A percentile compares a stretch with the other conserved stretches of the same genome.
phyloP scores from a whole-genome alignment of 2,888 invertebrate genomes.

The Scotopteryx bipunctaria region DNA sequence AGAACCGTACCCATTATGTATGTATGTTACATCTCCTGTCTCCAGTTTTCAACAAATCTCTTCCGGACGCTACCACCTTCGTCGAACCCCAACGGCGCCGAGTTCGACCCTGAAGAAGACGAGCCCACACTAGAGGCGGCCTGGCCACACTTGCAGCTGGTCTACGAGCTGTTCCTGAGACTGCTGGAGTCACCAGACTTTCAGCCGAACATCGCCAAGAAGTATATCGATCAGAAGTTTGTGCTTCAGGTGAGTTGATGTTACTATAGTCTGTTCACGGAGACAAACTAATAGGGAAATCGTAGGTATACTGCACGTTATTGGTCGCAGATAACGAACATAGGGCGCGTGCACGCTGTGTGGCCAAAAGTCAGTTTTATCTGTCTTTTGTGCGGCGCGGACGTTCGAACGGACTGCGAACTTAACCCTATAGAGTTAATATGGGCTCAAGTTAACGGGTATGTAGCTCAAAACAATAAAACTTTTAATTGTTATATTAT shows the following conservation, averaged over 20 bases:
- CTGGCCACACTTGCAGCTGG: slow-evolving; percentile 96
- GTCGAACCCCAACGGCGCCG: slow-evolving; percentile 92
- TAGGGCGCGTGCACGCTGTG: too few species aligned
- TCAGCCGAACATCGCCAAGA: slow-evolving; percentile 95
- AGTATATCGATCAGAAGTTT: slow-evolving; percentile 97
- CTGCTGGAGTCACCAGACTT: slow-evolving; percentile 97
- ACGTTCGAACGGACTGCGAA: too few species aligned
- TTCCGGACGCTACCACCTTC: slow-evolving; percentile 95
- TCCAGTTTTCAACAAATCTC: slow-evolving; percentile 92
- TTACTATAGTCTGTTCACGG: too few species aligned
- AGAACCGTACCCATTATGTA: too few species aligned
- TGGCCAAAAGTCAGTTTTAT: too few species aligned
- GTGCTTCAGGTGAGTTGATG: slow-evolving; percentile 92
- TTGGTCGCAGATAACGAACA: too few species aligned
- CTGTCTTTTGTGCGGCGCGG: too few species aligned
- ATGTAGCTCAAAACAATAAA: background rate
- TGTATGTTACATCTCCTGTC: slow-evolving; percentile 19
- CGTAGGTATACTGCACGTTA: too few species aligned
- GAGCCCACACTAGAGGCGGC: slow-evolving; percentile 97
- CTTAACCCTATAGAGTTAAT: background rate
- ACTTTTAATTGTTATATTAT: too few species aligned
- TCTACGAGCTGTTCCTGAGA: slow-evolving; percentile 89
- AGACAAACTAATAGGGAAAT: too few species aligned
- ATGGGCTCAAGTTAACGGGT: slow-evolving; percentile 3
- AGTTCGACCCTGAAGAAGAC: slow-evolving; percentile 97